Evolutionary conservation across 2,888 invertebrate species (phyloP), one percentile per base, ranked within the genome.

Genomic region (Euclidia mi): DNA sequence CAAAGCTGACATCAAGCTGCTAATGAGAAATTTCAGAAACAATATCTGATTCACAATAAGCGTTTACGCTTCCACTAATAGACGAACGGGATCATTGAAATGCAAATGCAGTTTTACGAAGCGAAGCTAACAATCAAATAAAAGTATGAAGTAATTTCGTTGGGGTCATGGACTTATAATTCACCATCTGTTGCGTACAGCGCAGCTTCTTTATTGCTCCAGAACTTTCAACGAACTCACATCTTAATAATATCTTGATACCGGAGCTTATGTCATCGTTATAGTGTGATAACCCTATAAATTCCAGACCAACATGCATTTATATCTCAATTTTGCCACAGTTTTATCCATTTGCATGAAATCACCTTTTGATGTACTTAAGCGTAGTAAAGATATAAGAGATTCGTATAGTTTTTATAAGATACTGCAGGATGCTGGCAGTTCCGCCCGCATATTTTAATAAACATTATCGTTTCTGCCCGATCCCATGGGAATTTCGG

Each of bases 141-240:
- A 63, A 66, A 56, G 38, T 78, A 81, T 81, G 76, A 80, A 80
- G 71, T 77, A 73, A 70, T 71, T 77, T 49, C 56, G 50, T 52
- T 48, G 65, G 60, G 84, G 78, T 68, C 81, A 79, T 76, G 81
- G 84, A 73, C 83, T 81, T 67, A 71, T 76, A 79, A 73, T 76
- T 76, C 72, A 75, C 84, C 86, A 87, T 87, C 82, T 86, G 87
- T 79, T 78, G 66, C 75, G 64, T 73, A 71, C 82, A 81, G 32
- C 17, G 10, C 79, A 75, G 79, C 80, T 83, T 76, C 78, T 78
- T 85, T 85, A 85, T 85, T 79, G 78, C 81, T 78, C 79, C 76
- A 84, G 82, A 84, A 84, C 76, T 83, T 85, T 76, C 61, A 31
- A 71, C 69, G 62, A 71, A 61, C 76, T 81, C 73, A 71, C 78